A percentile compares a stretch with the other conserved stretches of the same genome.
phyloP scores from a whole-genome alignment of 2,113 vertebrate genomes.

The Eudyptes chrysolophus region DNA sequence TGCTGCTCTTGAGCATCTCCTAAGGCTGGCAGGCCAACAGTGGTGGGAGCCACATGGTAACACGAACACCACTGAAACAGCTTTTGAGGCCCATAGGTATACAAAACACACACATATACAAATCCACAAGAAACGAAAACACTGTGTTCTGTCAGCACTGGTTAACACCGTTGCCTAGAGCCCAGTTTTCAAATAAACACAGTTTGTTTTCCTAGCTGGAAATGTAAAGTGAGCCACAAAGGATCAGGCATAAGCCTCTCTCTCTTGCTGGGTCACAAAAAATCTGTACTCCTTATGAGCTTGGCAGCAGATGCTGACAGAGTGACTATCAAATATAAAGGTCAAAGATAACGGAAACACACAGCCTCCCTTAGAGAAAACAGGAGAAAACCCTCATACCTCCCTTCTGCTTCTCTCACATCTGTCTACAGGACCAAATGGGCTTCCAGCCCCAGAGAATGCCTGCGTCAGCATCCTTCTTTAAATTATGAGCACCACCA shows the following conservation, averaged over 20 bases:
- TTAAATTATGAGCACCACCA: neutral
- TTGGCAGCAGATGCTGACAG: neutral
- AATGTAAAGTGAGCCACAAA: conserved; percentile 13
- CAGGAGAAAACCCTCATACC: neutral
- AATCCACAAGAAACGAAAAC: neutral
- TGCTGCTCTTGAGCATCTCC: neutral
- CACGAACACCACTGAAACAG: neutral
- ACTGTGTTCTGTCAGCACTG: neutral
- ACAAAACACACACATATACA: neutral
- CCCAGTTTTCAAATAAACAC: conserved; percentile 60
- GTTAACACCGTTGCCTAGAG: conserved; percentile 35
- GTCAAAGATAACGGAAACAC: neutral
- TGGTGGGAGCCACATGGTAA: neutral
- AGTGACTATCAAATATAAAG: neutral
- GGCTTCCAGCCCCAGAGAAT: neutral
- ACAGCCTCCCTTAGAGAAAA: neutral
- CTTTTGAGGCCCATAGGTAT: neutral
- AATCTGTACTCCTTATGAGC: neutral
- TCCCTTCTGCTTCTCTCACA: neutral
- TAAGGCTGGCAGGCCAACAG: neutral
- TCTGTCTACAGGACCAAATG: neutral
- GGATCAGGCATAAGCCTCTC: neutral
- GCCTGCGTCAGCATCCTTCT: neutral
- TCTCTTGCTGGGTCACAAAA: neutral
- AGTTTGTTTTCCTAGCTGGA: conserved; percentile 34